Conservation (phyloP, 2,797 vertebrate species). For the Graptemys geographica region DNA sequence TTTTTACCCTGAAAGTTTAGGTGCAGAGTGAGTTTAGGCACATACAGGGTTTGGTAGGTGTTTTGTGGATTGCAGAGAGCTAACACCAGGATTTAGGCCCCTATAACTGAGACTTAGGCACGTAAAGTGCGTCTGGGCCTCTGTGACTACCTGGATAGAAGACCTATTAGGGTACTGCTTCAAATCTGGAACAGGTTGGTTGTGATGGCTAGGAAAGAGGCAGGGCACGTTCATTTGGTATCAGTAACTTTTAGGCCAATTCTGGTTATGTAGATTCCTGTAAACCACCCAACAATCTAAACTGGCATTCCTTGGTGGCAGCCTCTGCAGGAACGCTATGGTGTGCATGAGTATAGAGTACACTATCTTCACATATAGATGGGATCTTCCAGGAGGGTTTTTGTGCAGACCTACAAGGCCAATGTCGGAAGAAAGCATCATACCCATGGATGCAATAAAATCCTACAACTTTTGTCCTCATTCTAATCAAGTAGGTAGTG, state of each 20-base stretch:
- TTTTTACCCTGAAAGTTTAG: neutral
- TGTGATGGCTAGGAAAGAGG: neutral
- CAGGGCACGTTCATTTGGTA: neutral
- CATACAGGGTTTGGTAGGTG: neutral
- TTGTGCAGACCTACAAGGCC: neutral
- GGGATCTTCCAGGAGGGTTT: neutral
- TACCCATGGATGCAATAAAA: neutral
- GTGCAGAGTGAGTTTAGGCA: neutral
- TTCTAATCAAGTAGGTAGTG: neutral
- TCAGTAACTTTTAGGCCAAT: neutral
- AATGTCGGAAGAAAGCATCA: neutral
- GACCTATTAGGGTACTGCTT: constrained; percentile 19
- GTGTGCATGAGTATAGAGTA: neutral
- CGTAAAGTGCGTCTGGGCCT: neutral
- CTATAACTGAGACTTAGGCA: neutral
- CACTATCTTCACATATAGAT: rapidly evolving
- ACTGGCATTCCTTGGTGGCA: rapidly evolving
- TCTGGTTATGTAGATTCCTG: neutral
- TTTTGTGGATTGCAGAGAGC: neutral
- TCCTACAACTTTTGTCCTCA: neutral
- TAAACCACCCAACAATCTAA: neutral
- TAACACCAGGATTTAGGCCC: neutral
- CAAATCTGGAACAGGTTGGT: neutral
- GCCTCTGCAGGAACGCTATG: neutral
- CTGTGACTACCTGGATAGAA: neutral